These are phyloP conservation scores for Carlito syrichta DNA, from an alignment of 2,113 vertebrate genomes.

Conservation along the genomic window DNA sequence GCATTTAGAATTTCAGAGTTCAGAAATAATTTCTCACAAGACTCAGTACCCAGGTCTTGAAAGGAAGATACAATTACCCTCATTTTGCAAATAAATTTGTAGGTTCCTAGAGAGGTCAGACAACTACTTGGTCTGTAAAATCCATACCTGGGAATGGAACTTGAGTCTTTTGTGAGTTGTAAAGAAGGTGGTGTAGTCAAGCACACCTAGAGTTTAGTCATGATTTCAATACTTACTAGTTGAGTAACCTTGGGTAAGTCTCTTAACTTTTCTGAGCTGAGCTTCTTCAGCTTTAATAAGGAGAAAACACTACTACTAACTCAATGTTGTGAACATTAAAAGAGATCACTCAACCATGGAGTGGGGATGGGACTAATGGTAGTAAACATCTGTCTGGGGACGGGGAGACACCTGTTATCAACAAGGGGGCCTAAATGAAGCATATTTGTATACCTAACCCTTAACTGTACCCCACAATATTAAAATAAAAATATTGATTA, in stretches of 20 bases:
- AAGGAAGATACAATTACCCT: neutral
- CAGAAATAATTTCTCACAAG: neutral
- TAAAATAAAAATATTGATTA: too few species aligned
- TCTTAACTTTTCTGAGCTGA: neutral
- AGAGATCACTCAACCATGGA: too few species aligned
- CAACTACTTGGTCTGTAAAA: neutral
- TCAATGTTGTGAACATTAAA: neutral
- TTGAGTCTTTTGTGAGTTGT: neutral
- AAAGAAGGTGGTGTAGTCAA: neutral
- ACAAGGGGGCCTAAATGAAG: too few species aligned
- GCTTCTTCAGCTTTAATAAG: neutral
- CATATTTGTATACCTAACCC: too few species aligned
- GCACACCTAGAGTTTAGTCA: neutral
- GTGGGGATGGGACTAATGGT: too few species aligned
- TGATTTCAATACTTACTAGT: neutral
- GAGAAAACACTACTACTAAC: neutral
- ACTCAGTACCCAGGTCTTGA: neutral
- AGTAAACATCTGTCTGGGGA: too few species aligned
- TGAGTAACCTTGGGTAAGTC: neutral
- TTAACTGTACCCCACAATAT: too few species aligned
- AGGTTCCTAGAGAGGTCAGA: neutral
- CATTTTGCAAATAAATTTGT: neutral
- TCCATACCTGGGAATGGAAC: neutral
- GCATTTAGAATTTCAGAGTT: neutral
- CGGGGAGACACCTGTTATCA: too few species aligned